phyloP scores from a whole-genome alignment of 2,888 invertebrate species.

The Rhorus exstirpatorius region DNA sequence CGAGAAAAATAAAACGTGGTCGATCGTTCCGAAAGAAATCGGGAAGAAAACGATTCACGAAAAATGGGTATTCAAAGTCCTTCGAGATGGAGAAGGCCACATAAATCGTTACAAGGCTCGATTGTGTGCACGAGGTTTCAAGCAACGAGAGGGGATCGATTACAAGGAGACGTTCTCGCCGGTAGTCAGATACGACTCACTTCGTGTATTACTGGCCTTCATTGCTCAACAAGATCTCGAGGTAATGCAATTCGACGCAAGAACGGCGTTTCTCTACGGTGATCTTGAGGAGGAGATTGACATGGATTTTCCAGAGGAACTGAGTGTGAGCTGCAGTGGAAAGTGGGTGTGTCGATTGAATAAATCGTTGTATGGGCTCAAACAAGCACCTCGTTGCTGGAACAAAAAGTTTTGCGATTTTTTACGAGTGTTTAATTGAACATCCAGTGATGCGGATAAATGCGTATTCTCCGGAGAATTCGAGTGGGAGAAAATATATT shows the following conservation, averaged over 20 bases:
- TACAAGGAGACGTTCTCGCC: conserved; percentile 77
- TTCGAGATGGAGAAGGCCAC: conserved; percentile 64
- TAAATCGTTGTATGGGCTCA: conserved; percentile 79
- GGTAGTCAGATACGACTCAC: conserved; percentile 72
- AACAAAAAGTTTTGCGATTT: background rate
- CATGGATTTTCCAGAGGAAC: conserved; percentile 79
- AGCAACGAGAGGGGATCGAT: conserved; percentile 72
- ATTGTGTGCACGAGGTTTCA: conserved; percentile 73
- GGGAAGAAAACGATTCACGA: conserved; percentile 50
- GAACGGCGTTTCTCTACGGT: conserved; percentile 44
- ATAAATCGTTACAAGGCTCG: conserved; percentile 75
- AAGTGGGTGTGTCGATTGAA: conserved; percentile 75
- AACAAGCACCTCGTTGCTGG: conserved; percentile 74
- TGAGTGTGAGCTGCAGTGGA: conserved; percentile 38
- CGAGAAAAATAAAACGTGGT: conserved; percentile 53
- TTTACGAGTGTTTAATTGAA: background rate
- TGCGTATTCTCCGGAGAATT: too few relatives aligned
- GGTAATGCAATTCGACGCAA: conserved; percentile 38
- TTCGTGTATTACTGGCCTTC: conserved; percentile 58
- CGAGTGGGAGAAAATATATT: too few relatives aligned
- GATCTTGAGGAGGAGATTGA: conserved; percentile 74
- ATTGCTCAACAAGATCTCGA: conserved; percentile 45
- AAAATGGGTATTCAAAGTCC: conserved; percentile 52
- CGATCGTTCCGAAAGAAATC: conserved; percentile 6
- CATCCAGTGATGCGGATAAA: background rate